Evolutionary conservation across 2,888 invertebrate genomes (phyloP).

Genomic region (Glaucopsyche alexis): DNA sequence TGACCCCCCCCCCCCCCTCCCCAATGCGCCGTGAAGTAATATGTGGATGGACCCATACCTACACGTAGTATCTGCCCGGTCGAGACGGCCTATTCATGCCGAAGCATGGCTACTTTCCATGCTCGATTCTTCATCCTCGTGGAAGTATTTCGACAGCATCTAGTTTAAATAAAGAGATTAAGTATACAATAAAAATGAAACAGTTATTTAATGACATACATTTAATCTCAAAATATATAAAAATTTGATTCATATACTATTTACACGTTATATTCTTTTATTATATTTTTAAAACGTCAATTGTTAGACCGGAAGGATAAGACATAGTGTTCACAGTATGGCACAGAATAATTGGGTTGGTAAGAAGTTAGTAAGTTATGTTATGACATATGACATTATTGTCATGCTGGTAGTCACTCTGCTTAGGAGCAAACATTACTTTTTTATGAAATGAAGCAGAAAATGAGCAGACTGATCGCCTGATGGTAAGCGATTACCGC

Average conservation of each 20-base stretch:
- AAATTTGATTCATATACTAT: slow-evolving; percentile 60
- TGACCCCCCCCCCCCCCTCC: no score
- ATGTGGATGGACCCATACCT: no score
- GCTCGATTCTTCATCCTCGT: not conserved
- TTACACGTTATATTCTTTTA: slow-evolving; percentile 38
- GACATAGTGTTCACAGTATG: slow-evolving; percentile 49
- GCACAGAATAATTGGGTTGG: slow-evolving; percentile 51
- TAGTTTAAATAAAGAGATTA: not conserved
- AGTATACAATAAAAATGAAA: slow-evolving; percentile 53
- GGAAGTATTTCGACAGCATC: not conserved
- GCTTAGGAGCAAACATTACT: not conserved
- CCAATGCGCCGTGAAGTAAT: no score
- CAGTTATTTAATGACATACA: slow-evolving; percentile 54
- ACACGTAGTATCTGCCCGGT: no score
- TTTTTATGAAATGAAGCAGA: no score
- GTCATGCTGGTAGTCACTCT: not conserved
- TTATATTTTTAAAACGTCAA: slow-evolving; percentile 9
- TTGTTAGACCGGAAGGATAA: not conserved
- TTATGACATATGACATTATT: not conserved
- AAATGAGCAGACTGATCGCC: no score
- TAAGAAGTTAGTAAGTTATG: not conserved
- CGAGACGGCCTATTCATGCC: no score
- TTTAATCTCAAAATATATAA: slow-evolving; percentile 74
- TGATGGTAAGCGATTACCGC: no score
- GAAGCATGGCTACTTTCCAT: not conserved